These are phyloP conservation scores for Graphium colonna DNA, from an alignment of 2,888 invertebrate species.

Conservation along the genomic window DNA sequence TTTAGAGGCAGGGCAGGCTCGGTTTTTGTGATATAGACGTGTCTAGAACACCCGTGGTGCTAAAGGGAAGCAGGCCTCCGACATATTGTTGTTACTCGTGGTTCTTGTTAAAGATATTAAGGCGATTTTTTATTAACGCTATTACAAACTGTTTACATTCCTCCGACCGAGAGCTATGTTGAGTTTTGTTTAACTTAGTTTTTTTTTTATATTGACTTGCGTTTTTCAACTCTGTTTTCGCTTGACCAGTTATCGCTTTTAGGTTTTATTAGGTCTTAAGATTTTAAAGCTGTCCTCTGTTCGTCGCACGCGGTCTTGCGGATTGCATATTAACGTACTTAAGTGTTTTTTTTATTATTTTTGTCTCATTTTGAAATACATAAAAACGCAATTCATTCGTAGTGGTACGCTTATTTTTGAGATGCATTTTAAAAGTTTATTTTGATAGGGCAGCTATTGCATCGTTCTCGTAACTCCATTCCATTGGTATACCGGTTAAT, in stretches of 20 bases:
- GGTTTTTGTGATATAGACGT: conserved; percentile 20
- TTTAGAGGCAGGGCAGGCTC: conserved; percentile 10
- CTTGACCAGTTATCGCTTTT: conserved; percentile 66
- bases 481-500: conserved; percentile 54
- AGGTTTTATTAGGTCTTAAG: conserved; percentile 61
- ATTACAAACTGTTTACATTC: conserved; percentile 75
- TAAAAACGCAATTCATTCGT: conserved; percentile 52
- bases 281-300: conserved; percentile 51
- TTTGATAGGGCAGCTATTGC: conserved; percentile 72
- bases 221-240: conserved; percentile 52
- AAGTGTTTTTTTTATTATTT: conserved; percentile 43
- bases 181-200: conserved; percentile 74
- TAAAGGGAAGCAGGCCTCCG: conserved; percentile 65
- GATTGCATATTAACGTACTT: conserved; percentile 73
- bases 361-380: background rate
- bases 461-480: conserved; percentile 64
- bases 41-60: conserved; percentile 58
- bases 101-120: conserved; percentile 63
- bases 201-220: conserved; percentile 59
- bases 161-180: conserved; percentile 72
- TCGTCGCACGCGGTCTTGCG: conserved; percentile 59
- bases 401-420: conserved; percentile 68
- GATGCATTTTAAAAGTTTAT: conserved; percentile 61
- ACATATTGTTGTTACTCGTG: conserved; percentile 65
- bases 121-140: conserved; percentile 69